Base-by-base conservation (phyloP, 2,888 invertebrate species). In the Archips crataeganus region DNA sequence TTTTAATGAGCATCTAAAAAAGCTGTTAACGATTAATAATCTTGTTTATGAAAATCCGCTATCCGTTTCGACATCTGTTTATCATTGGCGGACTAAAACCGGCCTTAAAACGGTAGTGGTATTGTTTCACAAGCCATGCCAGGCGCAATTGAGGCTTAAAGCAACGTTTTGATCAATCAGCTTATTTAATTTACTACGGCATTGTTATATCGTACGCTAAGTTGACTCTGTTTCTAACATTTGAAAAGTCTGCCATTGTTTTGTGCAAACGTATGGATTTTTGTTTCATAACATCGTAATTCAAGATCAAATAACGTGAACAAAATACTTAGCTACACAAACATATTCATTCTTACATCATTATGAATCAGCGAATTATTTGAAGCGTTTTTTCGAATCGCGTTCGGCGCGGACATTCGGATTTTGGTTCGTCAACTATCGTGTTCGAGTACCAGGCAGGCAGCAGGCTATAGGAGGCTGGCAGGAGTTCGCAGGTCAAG, bases 401-500 rank as follows among this genome's bases (percentile, higher is more conserved):
- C 42, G 63, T 39, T 54, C 23, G 72, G 54, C 34, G 51, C 36
- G 57, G 66, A 39, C 57, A 57, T 49, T 73, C 68, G 66, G 62
- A 8, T 73, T 74, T 69, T 45, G 59, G 65, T 70, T 74, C 74
- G 71, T 64, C 23, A 77, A 77, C 76, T 80, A 81, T 81, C 81
- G 81, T 77, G 75, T 75, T 79, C 76, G 77, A 82, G 81, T 85
- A 90, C 87, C 84, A 89, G 91, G 88, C 81, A 79, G 77, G 77
- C 84, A 89, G 84, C 83, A 81, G 82, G 82, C 80, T 80, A 83
- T 84, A 85, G 88, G 88, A 88, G 87, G 86, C 83, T 84, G 79
- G 78, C 82, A 82, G 83, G 82, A 87, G 88, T 87, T 88, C 87
- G 86, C 86, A 87, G 90, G 92, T 91, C 92, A 90, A 90, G 90